A percentile compares a stretch with the other conserved stretches of the same genome.
These are phyloP conservation scores for Andinoacara biseriatus DNA, from an alignment of 2,113 vertebrate genomes.

Conservation along the genomic window DNA sequence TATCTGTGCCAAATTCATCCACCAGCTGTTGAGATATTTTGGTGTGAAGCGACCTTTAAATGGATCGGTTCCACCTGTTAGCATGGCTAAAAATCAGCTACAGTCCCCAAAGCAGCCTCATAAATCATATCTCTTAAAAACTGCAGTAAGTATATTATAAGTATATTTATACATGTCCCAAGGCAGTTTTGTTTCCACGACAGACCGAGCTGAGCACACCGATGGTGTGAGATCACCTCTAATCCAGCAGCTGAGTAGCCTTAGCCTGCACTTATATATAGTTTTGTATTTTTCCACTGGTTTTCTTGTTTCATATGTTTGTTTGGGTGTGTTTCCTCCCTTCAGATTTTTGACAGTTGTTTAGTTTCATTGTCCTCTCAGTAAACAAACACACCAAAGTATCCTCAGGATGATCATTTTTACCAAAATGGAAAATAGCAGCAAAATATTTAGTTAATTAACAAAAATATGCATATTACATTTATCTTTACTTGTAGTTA, in stretches of 20 bases:
- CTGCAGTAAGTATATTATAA: background rate
- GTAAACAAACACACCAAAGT: background rate
- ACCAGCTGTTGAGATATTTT: background rate
- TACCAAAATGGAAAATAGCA: background rate
- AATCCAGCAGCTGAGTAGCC: background rate
- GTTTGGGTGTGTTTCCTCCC: background rate
- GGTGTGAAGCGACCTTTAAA: background rate
- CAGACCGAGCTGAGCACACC: background rate
- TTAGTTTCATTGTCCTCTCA: background rate
- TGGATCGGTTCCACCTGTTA: background rate
- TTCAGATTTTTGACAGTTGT: background rate
- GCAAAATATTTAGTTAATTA: background rate
- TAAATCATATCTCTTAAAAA: background rate
- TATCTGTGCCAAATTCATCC: constrained; percentile 7
- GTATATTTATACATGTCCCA: background rate
- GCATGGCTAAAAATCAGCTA: background rate
- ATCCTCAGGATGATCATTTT: background rate
- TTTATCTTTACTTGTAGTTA: background rate
- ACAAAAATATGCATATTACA: background rate
- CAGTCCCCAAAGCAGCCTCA: background rate
- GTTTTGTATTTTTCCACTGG: background rate
- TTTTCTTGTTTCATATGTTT: background rate
- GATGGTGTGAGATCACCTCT: background rate
- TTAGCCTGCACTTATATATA: background rate
- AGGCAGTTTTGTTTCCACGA: background rate